phyloP scores from a whole-genome alignment of 2,797 vertebrate species.

The Pteronotus mesoamericanus region DNA sequence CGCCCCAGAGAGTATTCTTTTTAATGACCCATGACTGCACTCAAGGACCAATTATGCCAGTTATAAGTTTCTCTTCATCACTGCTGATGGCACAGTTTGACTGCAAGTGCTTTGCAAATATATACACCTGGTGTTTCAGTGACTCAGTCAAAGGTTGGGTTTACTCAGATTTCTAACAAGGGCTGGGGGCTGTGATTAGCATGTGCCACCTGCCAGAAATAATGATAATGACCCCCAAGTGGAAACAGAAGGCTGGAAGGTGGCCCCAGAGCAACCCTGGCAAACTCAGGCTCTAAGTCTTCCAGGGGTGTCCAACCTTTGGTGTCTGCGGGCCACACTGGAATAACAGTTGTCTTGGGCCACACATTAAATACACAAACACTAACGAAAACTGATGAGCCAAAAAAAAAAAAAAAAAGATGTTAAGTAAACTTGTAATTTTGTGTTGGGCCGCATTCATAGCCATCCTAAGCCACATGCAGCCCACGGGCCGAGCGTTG shows the following conservation, averaged over 20 bases:
- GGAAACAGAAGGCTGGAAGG: background rate
- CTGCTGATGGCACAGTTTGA: slow-evolving; percentile 45
- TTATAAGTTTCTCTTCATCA: slow-evolving; percentile 56
- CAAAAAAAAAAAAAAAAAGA: no score
- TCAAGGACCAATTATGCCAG: slow-evolving; percentile 36
- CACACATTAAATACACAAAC: no score
- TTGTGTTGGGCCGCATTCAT: no score
- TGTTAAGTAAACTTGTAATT: no score
- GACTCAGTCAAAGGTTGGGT: slow-evolving; percentile 43
- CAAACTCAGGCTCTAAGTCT: background rate
- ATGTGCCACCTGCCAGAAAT: slow-evolving; percentile 76
- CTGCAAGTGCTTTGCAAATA: background rate
- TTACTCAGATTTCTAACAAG: slow-evolving; percentile 35
- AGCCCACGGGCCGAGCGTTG: no score
- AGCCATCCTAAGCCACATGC: no score
- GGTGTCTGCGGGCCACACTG: no score
- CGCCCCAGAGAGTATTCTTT: background rate
- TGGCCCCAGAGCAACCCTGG: background rate
- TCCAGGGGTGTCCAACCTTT: no score
- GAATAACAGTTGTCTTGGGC: no score
- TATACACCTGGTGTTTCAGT: slow-evolving; percentile 51
- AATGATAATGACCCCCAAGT: background rate
- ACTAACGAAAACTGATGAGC: no score
- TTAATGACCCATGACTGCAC: slow-evolving; percentile 50
- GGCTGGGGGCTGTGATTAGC: background rate